Evolutionary conservation across 2,888 invertebrate genomes (phyloP).

Genomic region (Drosophila kuntzei): DNA sequence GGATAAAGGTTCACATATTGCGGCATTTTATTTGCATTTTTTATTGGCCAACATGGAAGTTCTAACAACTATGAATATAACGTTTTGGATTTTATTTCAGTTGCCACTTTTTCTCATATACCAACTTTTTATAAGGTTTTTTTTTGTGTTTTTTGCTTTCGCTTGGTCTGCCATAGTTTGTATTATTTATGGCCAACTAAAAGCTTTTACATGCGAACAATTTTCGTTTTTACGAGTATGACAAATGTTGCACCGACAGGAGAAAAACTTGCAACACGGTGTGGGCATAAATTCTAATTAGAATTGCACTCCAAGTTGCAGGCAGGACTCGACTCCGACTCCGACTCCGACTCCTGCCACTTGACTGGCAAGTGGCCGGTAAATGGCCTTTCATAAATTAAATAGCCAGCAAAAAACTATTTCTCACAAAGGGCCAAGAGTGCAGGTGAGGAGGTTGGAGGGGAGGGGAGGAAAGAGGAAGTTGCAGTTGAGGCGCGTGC

Average conservation of each 20-base stretch:
- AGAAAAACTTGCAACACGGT: conserved; percentile 24
- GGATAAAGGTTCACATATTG: conserved; percentile 47
- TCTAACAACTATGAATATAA: conserved; percentile 67
- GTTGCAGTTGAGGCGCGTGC: conserved; percentile 33
- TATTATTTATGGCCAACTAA: conserved; percentile 76
- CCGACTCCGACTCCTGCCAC: conserved; percentile 4
- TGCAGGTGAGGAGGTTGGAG: not conserved
- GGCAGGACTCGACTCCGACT: conserved; percentile 25
- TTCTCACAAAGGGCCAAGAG: conserved; percentile 50
- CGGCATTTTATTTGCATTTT: conserved; percentile 57
- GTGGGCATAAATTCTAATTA: conserved; percentile 81
- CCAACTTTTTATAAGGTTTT: too few relatives aligned
- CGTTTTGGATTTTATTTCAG: conserved; percentile 60
- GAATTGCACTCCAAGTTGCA: conserved; percentile 54
- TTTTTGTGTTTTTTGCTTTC: conserved; percentile 13
- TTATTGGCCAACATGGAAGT: conserved; percentile 40
- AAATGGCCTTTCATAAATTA: conserved; percentile 65
- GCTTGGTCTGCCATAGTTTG: conserved; percentile 63
- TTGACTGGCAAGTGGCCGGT: conserved; percentile 41
- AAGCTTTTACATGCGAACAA: conserved; percentile 72
- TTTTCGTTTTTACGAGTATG: conserved; percentile 71
- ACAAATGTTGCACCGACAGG: conserved; percentile 40
- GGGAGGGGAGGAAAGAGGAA: not conserved
- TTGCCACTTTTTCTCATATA: conserved; percentile 21
- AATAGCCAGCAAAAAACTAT: conserved; percentile 63